Conservation (phyloP, 2,797 vertebrate species). For the Xenops minutus region DNA sequence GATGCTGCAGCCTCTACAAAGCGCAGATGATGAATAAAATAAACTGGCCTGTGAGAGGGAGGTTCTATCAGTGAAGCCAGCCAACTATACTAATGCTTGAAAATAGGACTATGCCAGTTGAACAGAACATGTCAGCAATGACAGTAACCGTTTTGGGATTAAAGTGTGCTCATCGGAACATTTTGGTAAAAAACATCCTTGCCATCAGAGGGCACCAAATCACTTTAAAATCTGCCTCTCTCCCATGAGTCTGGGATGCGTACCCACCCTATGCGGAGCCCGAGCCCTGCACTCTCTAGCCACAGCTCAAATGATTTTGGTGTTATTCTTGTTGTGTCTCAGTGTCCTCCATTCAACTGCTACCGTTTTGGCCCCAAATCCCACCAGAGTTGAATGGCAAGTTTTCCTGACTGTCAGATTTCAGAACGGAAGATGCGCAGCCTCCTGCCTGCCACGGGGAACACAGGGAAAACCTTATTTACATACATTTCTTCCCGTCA, state of each 20-base stretch:
- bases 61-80: not conserved
- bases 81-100: not conserved
- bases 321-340: not conserved
- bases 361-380: not conserved
- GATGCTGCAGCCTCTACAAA: not conserved
- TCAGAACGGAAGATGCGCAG: not conserved
- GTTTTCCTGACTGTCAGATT: not conserved
- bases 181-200: not conserved
- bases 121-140: not conserved
- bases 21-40: not conserved
- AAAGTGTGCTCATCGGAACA: rapidly evolving
- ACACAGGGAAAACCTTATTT: not conserved
- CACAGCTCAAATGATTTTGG: not conserved
- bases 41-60: not conserved
- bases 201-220: conserved; percentile 68
- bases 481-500: not conserved
- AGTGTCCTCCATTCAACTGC: not conserved
- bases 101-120: not conserved
- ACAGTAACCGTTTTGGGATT: rapidly evolving
- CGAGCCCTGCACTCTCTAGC: not conserved
- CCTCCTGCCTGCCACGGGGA: not conserved
- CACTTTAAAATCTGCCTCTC: not conserved
- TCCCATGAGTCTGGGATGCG: not conserved
- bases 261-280: not conserved
- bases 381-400: not conserved